These are phyloP conservation scores for Yponomeuta sedellus DNA, from an alignment of 2,888 invertebrate species.

Conservation along the genomic window DNA sequence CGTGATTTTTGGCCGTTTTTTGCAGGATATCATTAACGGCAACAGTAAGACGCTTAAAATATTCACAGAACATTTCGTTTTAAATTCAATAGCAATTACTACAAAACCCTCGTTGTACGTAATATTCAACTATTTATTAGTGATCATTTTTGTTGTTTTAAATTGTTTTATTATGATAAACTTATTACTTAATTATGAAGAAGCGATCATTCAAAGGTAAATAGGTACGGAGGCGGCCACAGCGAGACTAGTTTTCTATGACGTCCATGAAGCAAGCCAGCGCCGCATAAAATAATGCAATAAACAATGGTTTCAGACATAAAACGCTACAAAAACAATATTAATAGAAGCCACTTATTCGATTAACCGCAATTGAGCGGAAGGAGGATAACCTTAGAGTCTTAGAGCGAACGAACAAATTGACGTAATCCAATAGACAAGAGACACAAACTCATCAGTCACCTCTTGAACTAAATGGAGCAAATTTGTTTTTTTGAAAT, in stretches of 20 bases:
- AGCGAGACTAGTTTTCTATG: neutral
- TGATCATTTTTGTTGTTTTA: too few relatives aligned
- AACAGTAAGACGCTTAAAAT: too few relatives aligned
- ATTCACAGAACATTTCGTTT: too few relatives aligned
- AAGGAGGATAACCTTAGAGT: neutral
- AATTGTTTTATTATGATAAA: too few relatives aligned
- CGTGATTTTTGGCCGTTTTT: too few relatives aligned
- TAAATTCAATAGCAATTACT: too few relatives aligned
- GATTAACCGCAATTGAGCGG: neutral
- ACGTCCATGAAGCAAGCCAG: neutral
- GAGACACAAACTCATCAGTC: neutral
- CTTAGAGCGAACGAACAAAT: conserved; percentile 1
- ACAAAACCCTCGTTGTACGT: too few relatives aligned
- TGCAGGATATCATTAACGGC: too few relatives aligned
- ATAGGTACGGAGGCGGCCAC: neutral
- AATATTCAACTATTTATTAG: too few relatives aligned
- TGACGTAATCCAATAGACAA: conserved; percentile 10
- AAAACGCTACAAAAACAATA: neutral
- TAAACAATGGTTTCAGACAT: neutral
- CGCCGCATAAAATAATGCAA: neutral
- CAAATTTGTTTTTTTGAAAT: too few relatives aligned
- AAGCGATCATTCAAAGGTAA: neutral
- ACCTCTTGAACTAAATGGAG: neutral
- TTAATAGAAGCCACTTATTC: neutral
- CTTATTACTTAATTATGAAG: too few relatives aligned